Evolutionary conservation across 1,140 invertebrate species (phyloP).

Genomic region (Trachelipus rathkii): DNA sequence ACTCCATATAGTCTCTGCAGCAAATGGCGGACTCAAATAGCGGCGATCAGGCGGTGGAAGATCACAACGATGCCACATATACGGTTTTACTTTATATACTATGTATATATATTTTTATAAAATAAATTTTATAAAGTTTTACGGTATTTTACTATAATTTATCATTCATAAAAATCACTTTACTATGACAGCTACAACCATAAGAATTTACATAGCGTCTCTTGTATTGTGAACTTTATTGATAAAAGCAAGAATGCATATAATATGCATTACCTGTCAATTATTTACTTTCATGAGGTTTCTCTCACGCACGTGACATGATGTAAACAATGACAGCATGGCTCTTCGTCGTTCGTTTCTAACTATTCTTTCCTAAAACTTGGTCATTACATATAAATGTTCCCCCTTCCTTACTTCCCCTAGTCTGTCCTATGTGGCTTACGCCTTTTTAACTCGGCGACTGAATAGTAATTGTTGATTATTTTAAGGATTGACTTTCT

Average conservation of each 20-base stretch:
- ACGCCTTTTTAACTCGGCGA: neutral
- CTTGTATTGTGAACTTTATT: too few species aligned
- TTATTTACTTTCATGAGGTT: conserved; percentile 8
- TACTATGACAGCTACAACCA: too few species aligned
- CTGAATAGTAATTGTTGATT: conserved; percentile 13
- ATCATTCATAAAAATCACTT: neutral
- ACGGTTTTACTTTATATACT: neutral
- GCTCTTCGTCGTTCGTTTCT: neutral
- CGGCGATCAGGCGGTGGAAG: conserved; percentile 44
- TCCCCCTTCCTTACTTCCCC: neutral
- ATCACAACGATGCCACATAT: conserved; percentile 35
- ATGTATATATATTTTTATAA: neutral
- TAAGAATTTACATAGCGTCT: too few species aligned
- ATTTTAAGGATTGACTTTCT: conserved; percentile 13
- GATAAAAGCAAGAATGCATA: neutral
- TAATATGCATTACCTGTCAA: conserved; percentile 8
- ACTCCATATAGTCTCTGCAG: conserved; percentile 24
- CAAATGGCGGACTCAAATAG: conserved; percentile 21
- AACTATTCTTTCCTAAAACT: conserved; percentile 2
- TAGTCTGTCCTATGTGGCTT: neutral
- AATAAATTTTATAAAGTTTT: neutral
- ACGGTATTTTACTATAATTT: neutral
- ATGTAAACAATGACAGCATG: conserved; percentile 7
- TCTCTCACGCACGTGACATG: conserved; percentile 4
- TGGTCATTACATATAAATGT: conserved; percentile 9